Conservation (phyloP, 2,797 vertebrate genomes). For the Labeo calbasu region DNA sequence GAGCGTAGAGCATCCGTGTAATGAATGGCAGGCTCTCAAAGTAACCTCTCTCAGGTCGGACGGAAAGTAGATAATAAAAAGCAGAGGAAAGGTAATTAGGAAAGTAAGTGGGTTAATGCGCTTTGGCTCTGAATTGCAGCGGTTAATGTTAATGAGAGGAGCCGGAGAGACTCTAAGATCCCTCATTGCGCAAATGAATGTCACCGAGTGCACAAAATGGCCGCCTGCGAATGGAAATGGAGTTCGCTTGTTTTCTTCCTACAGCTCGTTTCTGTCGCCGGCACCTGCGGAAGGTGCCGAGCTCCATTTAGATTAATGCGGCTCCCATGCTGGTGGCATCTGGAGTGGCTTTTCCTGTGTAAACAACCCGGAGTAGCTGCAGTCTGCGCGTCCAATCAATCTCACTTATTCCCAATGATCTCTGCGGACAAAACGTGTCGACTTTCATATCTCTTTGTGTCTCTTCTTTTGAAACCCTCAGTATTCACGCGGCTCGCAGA, state of each 20-base stretch:
- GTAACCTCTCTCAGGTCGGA: slow-evolving; percentile 44
- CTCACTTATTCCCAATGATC: slow-evolving; percentile 42
- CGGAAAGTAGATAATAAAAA: slow-evolving; percentile 48
- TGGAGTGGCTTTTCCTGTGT: slow-evolving; percentile 53
- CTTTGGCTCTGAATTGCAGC: slow-evolving; percentile 60
- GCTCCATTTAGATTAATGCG: slow-evolving; percentile 69
- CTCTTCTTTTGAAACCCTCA: slow-evolving; percentile 19
- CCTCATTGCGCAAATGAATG: slow-evolving; percentile 66
- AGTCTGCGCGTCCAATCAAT: slow-evolving; percentile 38
- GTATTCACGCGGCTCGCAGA: background rate
- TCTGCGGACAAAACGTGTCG: slow-evolving; percentile 23
- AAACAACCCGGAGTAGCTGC: background rate
- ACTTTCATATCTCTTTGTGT: slow-evolving; percentile 25
- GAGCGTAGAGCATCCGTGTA: background rate
- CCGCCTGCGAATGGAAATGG: slow-evolving; percentile 57
- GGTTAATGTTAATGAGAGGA: slow-evolving; percentile 69
- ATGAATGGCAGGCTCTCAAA: slow-evolving; percentile 19
- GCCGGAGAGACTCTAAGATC: slow-evolving; percentile 61
- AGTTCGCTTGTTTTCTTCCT: slow-evolving; percentile 49
- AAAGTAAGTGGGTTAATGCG: slow-evolving; percentile 71
- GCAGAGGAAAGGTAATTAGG: slow-evolving; percentile 59
- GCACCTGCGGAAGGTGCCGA: slow-evolving; percentile 72
- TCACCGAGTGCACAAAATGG: slow-evolving; percentile 61
- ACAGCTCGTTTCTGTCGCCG: slow-evolving; percentile 39
- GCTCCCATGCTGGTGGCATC: slow-evolving; percentile 68